phyloP scores from a whole-genome alignment of 2,888 invertebrate species.

The Clistopyga incitator region DNA sequence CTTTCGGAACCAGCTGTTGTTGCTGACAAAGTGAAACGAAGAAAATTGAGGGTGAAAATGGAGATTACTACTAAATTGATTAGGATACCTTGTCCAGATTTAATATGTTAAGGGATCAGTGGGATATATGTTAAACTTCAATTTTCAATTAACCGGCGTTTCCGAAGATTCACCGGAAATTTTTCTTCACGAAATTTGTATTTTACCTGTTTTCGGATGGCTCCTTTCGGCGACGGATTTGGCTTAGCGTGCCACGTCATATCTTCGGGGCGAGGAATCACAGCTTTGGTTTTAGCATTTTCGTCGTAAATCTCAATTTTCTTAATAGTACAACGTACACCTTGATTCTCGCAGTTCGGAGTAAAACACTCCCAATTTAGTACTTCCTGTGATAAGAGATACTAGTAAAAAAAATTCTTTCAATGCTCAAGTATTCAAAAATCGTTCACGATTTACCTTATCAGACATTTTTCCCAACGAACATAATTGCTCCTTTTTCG shows the following conservation, averaged over 20 bases:
- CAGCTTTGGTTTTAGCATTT: constrained; percentile 68
- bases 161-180: neutral
- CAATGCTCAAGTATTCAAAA: neutral
- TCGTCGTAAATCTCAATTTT: constrained; percentile 72
- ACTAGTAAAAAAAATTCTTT: neutral
- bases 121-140: neutral
- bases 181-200: neutral
- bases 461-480: constrained; percentile 72
- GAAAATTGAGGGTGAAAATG: neutral
- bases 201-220: constrained; percentile 72
- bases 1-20: constrained; percentile 38
- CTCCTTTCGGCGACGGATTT: constrained; percentile 68
- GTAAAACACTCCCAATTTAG: constrained; percentile 73
- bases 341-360: constrained; percentile 71
- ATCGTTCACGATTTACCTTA: constrained; percentile 69
- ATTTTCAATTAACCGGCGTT: neutral
- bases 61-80: neutral
- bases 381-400: constrained; percentile 68
- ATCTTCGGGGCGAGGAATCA: constrained; percentile 57
- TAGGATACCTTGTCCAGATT: neutral
- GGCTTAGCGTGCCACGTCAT: constrained; percentile 23
- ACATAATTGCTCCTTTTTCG: constrained; percentile 72
- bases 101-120: neutral
- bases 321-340: constrained; percentile 62
- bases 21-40: neutral